Percentiles rank a stretch among this genome's conserved stretches.
These are phyloP conservation scores for Smittia aterrima DNA, from an alignment of 2,888 invertebrate species.

Conservation along the genomic window DNA sequence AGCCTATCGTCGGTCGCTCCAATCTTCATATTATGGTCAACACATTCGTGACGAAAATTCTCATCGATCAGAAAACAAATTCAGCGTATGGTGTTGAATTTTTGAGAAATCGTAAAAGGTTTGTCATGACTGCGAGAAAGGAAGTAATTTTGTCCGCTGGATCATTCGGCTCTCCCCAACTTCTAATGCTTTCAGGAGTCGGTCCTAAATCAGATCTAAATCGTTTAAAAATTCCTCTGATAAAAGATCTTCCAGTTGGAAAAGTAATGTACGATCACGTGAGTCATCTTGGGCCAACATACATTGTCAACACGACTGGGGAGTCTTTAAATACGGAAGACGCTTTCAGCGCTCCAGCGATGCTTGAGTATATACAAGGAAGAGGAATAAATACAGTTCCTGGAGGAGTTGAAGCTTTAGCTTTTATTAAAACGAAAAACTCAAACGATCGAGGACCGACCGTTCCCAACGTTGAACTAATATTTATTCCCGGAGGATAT, in stretches of 20 bases:
- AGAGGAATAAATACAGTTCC: conserved; percentile 57
- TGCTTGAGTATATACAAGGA: conserved; percentile 47
- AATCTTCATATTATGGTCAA: conserved; percentile 69
- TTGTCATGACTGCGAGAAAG: conserved; percentile 61
- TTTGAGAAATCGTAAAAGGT: conserved; percentile 55
- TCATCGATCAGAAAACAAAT: conserved; percentile 63
- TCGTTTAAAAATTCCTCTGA: conserved; percentile 58
- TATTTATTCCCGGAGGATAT: conserved; percentile 63
- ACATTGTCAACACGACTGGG: conserved; percentile 52
- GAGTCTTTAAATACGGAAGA: not conserved
- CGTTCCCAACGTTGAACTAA: conserved; percentile 67
- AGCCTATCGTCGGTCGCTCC: conserved; percentile 57
- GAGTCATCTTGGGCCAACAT: conserved; percentile 57
- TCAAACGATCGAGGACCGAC: conserved; percentile 57
- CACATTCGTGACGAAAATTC: conserved; percentile 63
- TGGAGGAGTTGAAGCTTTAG: conserved; percentile 67
- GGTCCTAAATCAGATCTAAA: conserved; percentile 59
- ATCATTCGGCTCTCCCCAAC: conserved; percentile 82
- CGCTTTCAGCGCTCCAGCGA: not conserved
- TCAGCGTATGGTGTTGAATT: conserved; percentile 69
- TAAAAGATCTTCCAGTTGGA: conserved; percentile 68
- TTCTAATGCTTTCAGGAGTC: conserved; percentile 82
- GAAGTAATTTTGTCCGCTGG: conserved; percentile 86
- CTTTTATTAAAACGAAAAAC: conserved; percentile 62
- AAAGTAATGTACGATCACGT: conserved; percentile 64